Evolutionary conservation across 2,113 vertebrate genomes (phyloP), one percentile per base, ranked within the genome.

Genomic region (Marmota monax): DNA sequence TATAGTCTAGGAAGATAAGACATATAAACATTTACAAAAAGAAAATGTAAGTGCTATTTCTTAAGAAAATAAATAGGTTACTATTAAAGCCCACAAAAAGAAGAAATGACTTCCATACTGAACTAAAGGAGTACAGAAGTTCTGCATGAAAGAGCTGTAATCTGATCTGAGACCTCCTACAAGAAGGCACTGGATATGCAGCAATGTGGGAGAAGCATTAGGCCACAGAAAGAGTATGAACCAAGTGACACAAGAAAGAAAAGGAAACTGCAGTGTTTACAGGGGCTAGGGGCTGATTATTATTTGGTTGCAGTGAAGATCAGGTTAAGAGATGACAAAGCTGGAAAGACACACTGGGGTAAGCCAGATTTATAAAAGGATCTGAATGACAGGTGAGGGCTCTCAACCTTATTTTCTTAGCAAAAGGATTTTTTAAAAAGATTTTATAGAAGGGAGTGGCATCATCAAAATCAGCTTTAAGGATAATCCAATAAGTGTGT

Each of bases 1-100:
- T 88, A 77, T 7, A 80, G 17, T 94, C 12, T n/a, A 42, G 58
- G 42, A 96, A 95, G 42, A 78, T 27, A 88, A 91, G 53, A 74
- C 13, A 27, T 25, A 72, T 10, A 93, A 79, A 93, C 32, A 90
- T 25, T 77, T 82, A 17, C 18, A 93, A 65, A 61, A 65, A 92
- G 78, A 45, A 82, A 96, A 92, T 20, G 27, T 16, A 85, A 83
- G 23, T 87, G 45, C 2, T 4, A 58, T 48, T 96, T 37, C 78
- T 79, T 95, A 92, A 87, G 20, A 88, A 48, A 34, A 48, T n/a
- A 78, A 94, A 70, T 3, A 8, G 51, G 76, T 72, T 89, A 83
- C 65, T 88, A 51, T 39, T 65, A 83, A 95, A 58, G 42, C 27
- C 27, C 61, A 67, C 39, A 70, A 34, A n/a, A 91, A 77, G 73